A percentile compares a stretch with the other conserved stretches of the same genome.
Evolutionary conservation across 1,140 invertebrate species (phyloP).

Genomic region (Antheraea mylitta): DNA sequence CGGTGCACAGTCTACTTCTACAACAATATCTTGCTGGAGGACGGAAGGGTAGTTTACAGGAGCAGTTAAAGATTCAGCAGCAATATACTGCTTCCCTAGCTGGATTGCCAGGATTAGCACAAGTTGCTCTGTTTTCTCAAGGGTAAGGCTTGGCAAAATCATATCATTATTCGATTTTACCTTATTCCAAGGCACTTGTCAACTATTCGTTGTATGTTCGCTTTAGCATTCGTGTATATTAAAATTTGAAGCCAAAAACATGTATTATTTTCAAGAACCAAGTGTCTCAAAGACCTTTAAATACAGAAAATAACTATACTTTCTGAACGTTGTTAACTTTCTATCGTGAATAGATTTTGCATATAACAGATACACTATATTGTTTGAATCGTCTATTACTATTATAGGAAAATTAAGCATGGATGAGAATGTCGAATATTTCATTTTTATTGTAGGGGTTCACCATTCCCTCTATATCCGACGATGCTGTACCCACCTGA

Average conservation of each 20-base stretch:
- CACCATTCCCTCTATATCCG: slow-evolving; percentile 72
- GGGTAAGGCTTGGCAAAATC: slow-evolving; percentile 43
- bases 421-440: not conserved
- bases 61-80: slow-evolving; percentile 75
- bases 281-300: no score
- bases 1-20: slow-evolving; percentile 72
- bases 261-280: no score
- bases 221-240: no score
- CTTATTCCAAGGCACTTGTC: no score
- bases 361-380: no score
- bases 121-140: slow-evolving; percentile 70
- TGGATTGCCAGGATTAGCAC: slow-evolving; percentile 65
- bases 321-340: no score
- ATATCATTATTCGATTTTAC: no score
- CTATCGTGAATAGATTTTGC: no score
- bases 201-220: no score
- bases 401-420: not conserved
- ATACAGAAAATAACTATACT: no score
- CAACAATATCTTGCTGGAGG: slow-evolving; percentile 72
- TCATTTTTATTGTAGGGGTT: slow-evolving; percentile 49
- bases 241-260: no score
- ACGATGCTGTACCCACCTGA: slow-evolving; percentile 77
- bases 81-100: slow-evolving; percentile 65
- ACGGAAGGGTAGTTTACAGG: slow-evolving; percentile 65
- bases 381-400: not conserved